Evolutionary conservation across 2,113 vertebrate genomes (phyloP).

Genomic region (Toxotes jaculatrix): DNA sequence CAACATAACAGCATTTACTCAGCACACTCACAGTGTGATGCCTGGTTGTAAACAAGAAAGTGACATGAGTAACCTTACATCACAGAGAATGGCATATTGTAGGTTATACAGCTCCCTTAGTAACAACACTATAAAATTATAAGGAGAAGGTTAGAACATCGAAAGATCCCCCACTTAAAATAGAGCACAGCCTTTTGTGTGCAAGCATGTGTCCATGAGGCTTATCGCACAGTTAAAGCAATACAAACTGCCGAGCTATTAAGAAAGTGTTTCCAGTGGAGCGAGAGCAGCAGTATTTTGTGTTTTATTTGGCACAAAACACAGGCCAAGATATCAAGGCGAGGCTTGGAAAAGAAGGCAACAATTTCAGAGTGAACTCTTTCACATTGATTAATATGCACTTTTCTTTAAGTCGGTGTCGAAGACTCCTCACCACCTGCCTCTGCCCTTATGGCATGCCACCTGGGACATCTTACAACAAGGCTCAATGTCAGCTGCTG

Average conservation of each 20-base stretch:
- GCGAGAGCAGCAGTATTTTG: constrained; percentile 15
- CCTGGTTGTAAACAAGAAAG: neutral
- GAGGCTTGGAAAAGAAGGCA: neutral
- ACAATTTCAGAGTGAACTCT: constrained; percentile 35
- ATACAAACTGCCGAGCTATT: constrained; percentile 34
- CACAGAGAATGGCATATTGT: neutral
- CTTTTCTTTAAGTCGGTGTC: constrained; percentile 58
- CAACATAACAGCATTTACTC: neutral
- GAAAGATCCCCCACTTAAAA: neutral
- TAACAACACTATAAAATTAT: neutral
- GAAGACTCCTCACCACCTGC: constrained; percentile 58
- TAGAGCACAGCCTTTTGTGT: constrained; percentile 1
- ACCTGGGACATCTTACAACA: constrained; percentile 49
- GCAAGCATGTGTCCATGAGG: constrained; percentile 1
- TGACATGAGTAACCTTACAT: neutral
- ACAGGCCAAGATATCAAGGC: constrained; percentile 4
- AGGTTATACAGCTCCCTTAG: neutral
- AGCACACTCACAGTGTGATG: neutral
- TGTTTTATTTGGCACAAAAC: constrained; percentile 40
- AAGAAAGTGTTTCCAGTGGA: constrained; percentile 46
- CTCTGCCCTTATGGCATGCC: constrained; percentile 52
- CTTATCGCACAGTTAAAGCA: constrained; percentile 23
- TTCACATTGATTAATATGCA: constrained; percentile 58
- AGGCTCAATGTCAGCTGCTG: constrained; percentile 48
- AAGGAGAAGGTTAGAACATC: neutral